Conservation (phyloP, 2,888 invertebrate genomes). For the Ectobius pallidus region DNA sequence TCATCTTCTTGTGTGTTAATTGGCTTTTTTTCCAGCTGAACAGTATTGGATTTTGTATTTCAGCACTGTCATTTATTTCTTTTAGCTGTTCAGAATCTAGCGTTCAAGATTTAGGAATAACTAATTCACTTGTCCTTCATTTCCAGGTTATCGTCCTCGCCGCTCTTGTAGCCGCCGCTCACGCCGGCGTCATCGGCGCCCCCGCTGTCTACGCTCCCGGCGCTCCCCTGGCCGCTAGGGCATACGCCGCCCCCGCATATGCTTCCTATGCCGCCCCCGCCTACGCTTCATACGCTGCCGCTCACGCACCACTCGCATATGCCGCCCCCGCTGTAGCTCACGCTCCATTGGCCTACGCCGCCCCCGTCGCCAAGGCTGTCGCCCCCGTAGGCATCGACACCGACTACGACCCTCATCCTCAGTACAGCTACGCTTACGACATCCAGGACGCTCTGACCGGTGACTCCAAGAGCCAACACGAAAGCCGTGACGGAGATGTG, state of each 20-base stretch:
- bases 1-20: no score
- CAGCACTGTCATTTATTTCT: no score
- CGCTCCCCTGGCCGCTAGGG: slow-evolving; percentile 50
- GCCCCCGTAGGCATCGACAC: slow-evolving; percentile 11
- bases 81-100: no score
- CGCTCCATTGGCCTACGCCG: not conserved
- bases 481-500: slow-evolving; percentile 3
- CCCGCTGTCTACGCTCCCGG: slow-evolving; percentile 55
- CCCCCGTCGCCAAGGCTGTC: slow-evolving; percentile 27
- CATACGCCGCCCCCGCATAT: slow-evolving; percentile 17
- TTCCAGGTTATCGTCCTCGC: slow-evolving; percentile 43
- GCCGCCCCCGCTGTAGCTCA: slow-evolving; percentile 11
- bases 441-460: slow-evolving; percentile 18
- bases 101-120: no score
- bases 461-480: slow-evolving; percentile 21
- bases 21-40: no score
- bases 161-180: slow-evolving; percentile 52
- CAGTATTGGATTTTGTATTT: no score
- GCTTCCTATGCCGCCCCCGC: slow-evolving; percentile 39
- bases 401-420: slow-evolving; percentile 13
- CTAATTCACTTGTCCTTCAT: not conserved
- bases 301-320: slow-evolving; percentile 16
- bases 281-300: slow-evolving; percentile 43
- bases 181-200: slow-evolving; percentile 55
- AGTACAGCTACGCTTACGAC: slow-evolving; percentile 20